Base-by-base conservation (phyloP, 2,797 vertebrate genomes). In the Novumbra hubbsi region DNA sequence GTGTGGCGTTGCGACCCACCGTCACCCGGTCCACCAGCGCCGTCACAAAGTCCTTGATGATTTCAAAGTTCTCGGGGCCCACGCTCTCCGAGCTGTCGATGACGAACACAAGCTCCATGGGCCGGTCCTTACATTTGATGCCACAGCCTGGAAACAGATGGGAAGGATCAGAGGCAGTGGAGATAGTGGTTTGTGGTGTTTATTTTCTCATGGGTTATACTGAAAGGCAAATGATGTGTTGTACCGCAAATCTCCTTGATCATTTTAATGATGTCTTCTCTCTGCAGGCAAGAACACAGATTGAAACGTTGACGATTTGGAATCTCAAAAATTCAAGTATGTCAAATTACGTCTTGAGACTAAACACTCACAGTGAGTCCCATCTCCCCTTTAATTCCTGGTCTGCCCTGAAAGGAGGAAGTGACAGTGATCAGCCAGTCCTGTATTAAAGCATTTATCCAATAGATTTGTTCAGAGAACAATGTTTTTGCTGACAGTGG, bases 71-170 rank as follows among this genome's bases (percentile, higher is more conserved):
- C 48, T 96, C 95, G 0, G 96, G 96, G 60, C 96, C 96, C 28
- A 97, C 96, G 0, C 96, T 97, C 88, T 98, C 96, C 0, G 96
- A 97, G 82, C 96, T 97, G 92, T 98, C 96, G 12, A 98, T 95
- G 85, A 98, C 96, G 78, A 98, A 96, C 77, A 98, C 95, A 83
- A 98, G 94, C 86, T 98, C 96, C 96, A 97, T 97, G 2, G 96
- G 96, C 80, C 93, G 92, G 90, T 96, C 95, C 86, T 96, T 97
- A 82, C 96, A 98, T 84, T 94, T 97, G 85, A 96, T 92, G 73
- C 95, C 94, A 2, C 96, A 98, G 70, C 96, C 96, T 97, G 84
- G 66, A 84, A 84, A 75, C 66, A 88, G 41, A 45, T 45, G 67
- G 72, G 74, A 74, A 84, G 62, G 65, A 15, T 41, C 17, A 38